phyloP scores from a whole-genome alignment of 2,113 vertebrate genomes.

The Labrus mixtus region DNA sequence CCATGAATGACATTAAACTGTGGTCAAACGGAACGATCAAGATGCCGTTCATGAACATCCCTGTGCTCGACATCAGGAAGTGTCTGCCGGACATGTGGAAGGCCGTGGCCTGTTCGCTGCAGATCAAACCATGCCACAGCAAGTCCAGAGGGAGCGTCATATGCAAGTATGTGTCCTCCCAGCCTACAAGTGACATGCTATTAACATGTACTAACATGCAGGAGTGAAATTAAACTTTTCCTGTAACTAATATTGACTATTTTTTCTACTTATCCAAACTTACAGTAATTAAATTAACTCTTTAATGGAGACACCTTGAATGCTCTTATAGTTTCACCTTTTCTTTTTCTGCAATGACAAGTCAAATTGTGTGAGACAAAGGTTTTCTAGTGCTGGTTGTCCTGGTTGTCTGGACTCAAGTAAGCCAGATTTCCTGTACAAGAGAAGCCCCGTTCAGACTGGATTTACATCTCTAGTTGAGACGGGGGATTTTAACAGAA shows the following conservation, averaged over 20 bases:
- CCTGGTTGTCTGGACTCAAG: background rate
- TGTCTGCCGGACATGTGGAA: constrained; percentile 98
- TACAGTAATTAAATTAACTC: too few species aligned
- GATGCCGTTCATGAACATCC: constrained; percentile 99
- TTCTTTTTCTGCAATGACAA: too few species aligned
- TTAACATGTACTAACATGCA: background rate
- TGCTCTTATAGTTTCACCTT: background rate
- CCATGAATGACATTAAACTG: constrained; percentile 97
- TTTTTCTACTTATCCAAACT: too few species aligned
- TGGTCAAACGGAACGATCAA: constrained; percentile 98
- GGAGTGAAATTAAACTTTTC: background rate
- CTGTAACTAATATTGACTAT: too few species aligned
- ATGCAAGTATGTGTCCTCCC: constrained; percentile 90
- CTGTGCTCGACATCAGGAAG: constrained; percentile 95
- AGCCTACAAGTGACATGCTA: background rate
- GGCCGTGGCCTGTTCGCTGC: constrained; percentile 94
- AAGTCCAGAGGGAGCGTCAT: constrained; percentile 95
- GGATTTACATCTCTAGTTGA: background rate
- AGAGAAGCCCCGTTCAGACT: background rate
- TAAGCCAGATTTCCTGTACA: background rate
- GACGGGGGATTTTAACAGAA: background rate
- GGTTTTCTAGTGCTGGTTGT: background rate
- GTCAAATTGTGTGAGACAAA: background rate
- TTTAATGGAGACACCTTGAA: too few species aligned
- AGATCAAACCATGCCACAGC: constrained; percentile 98